Percentiles rank a stretch among this genome's conserved stretches.
phyloP scores from a whole-genome alignment of 2,113 vertebrate genomes.

The Xenopus laevis region DNA sequence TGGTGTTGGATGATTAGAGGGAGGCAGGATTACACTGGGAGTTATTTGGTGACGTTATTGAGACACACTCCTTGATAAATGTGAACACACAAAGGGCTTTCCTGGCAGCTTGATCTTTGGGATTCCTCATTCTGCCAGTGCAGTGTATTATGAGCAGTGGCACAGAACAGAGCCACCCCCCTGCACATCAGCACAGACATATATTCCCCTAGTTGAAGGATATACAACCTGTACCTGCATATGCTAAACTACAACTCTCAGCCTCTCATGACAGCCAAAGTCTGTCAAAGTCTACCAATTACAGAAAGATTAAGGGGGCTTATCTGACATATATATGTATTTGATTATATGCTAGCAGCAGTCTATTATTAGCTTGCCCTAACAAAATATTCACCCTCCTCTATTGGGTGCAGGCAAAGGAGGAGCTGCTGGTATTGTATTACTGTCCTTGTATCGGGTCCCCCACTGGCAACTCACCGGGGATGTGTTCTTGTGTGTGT shows the following conservation, averaged over 20 bases:
- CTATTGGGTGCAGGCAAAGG: background rate
- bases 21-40: conserved; percentile 1
- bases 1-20: conserved; percentile 2
- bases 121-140: conserved; percentile 20
- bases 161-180: conserved; percentile 1
- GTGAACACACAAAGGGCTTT: conserved; percentile 18
- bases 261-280: background rate
- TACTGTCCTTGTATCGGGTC: background rate
- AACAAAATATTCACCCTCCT: no score
- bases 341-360: no score
- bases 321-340: no score
- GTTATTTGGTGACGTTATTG: background rate
- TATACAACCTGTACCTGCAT: no score
- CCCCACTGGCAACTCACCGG: background rate
- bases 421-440: background rate
- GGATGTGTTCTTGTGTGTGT: no score
- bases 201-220: no score
- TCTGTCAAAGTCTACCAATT: no score
- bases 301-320: no score
- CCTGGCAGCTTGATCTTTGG: conserved; percentile 29
- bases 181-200: no score
- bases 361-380: no score
- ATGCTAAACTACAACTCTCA: background rate
- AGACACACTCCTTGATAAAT: conserved; percentile 21
- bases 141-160: conserved; percentile 10